Conservation (phyloP, 2,113 vertebrate genomes). For the Myxocyprinus asiaticus region DNA sequence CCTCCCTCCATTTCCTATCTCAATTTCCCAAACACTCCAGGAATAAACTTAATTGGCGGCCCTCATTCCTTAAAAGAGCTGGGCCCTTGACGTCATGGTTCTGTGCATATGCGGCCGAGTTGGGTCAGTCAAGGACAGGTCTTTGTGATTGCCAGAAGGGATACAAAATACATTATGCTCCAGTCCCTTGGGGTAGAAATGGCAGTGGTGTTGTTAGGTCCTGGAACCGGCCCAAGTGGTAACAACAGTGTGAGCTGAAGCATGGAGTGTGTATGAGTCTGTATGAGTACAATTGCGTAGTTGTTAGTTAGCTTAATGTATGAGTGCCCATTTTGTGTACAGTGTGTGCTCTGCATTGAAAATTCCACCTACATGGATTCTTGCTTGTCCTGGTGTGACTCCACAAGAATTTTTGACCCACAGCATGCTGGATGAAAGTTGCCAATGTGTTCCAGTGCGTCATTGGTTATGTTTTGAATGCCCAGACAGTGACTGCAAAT, state of each 20-base stretch:
- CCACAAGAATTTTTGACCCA: slow-evolving; percentile 34
- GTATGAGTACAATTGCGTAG: neutral
- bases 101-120: slow-evolving; percentile 47
- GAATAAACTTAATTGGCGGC: slow-evolving; percentile 8
- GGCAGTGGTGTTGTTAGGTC: slow-evolving; percentile 59
- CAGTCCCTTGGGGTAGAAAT: slow-evolving; percentile 64
- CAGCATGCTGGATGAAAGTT: slow-evolving; percentile 3
- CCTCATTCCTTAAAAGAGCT: slow-evolving; percentile 39
- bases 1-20: neutral
- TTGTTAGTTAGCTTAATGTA: slow-evolving; percentile 38
- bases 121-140: slow-evolving; percentile 70
- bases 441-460: neutral
- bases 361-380: slow-evolving; percentile 42
- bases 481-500: neutral
- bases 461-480: neutral
- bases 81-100: slow-evolving; percentile 64
- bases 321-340: slow-evolving; percentile 35
- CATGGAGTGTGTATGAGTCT: slow-evolving; percentile 39
- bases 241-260: slow-evolving; percentile 56
- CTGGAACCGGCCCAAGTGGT: slow-evolving; percentile 64
- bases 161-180: slow-evolving; percentile 73
- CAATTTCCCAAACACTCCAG: slow-evolving; percentile 32
- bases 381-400: slow-evolving; percentile 33
- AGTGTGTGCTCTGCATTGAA: slow-evolving; percentile 44
- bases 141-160: slow-evolving; percentile 59